Percentiles rank a stretch among this genome's conserved stretches.
phyloP scores from a whole-genome alignment of 2,888 invertebrate genomes.

The Opisthograptis luteolata region DNA sequence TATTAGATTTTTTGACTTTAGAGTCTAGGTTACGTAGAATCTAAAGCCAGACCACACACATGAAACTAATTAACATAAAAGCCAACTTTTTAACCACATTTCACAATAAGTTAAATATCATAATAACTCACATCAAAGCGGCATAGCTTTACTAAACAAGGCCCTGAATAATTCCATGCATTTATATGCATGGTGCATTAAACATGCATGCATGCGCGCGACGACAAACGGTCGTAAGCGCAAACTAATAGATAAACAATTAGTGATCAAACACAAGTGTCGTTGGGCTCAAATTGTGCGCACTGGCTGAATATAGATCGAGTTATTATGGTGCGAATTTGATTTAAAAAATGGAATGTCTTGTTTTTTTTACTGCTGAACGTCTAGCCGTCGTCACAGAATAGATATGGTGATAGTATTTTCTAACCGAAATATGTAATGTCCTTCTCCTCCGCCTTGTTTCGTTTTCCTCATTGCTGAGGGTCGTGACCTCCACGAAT shows the following conservation, averaged over 20 bases:
- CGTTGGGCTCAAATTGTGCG: slow-evolving; percentile 23
- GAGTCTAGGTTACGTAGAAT: too few species aligned
- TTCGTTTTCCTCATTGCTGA: too few species aligned
- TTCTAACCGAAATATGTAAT: too few species aligned
- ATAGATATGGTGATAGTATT: too few species aligned
- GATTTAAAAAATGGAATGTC: slow-evolving; percentile 16
- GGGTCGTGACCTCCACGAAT: too few species aligned
- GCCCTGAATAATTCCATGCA: slow-evolving; percentile 29
- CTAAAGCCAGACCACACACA: slow-evolving; percentile 10
- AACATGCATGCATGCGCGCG: slow-evolving; percentile 17
- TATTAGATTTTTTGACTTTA: too few species aligned
- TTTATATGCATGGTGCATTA: slow-evolving; percentile 35
- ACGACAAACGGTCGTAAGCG: slow-evolving; percentile 30
- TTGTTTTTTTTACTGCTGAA: too few species aligned
- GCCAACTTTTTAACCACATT: neutral
- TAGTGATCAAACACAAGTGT: slow-evolving; percentile 25
- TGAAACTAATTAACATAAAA: too few species aligned
- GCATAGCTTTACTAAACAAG: slow-evolving; percentile 21
- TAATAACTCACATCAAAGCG: slow-evolving; percentile 19
- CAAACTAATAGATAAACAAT: slow-evolving; percentile 28
- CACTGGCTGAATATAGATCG: slow-evolving; percentile 22
- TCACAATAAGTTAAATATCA: slow-evolving; percentile 11
- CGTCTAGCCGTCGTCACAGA: too few species aligned
- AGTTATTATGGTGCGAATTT: slow-evolving; percentile 10
- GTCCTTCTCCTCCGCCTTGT: too few species aligned